Evolutionary conservation across 2,797 vertebrate species (phyloP).

Genomic region (Harpagifer antarcticus): DNA sequence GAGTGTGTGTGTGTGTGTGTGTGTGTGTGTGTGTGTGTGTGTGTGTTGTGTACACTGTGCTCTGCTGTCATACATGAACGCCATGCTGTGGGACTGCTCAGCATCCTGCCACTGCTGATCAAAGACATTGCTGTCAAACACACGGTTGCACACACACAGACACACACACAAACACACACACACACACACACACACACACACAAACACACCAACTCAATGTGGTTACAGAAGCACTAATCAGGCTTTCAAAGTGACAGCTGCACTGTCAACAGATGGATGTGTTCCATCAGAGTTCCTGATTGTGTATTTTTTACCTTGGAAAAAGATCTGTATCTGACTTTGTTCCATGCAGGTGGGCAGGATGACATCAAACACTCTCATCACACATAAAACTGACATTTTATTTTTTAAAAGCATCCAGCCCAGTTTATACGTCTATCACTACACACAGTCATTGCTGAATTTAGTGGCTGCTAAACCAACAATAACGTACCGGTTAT

Average conservation of each 20-base stretch:
- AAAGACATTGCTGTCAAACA: conserved; percentile 62
- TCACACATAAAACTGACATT: neutral
- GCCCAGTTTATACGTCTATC: neutral
- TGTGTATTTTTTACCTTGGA: conserved; percentile 47
- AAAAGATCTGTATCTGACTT: conserved; percentile 67
- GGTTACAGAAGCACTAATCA: conserved; percentile 39
- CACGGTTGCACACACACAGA: neutral
- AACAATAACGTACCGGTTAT: conserved; percentile 14
- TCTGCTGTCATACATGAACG: conserved; percentile 60
- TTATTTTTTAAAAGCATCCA: conserved; percentile 42
- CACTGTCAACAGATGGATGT: conserved; percentile 53
- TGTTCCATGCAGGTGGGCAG: conserved; percentile 23
- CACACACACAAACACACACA: conserved; percentile 10
- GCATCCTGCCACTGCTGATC: conserved; percentile 61
- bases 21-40: conserved; percentile 28
- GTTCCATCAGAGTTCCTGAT: conserved; percentile 53
- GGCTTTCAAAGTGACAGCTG: conserved; percentile 49
- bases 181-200: conserved; percentile 4
- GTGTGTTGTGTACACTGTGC: conserved; percentile 26
- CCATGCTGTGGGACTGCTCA: conserved; percentile 52
- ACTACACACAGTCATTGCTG: neutral
- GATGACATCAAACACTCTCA: conserved; percentile 9
- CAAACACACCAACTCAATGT: conserved; percentile 15
- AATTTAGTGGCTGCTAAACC: conserved; percentile 47
- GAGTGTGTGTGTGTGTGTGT: conserved; percentile 18